Evolutionary conservation across 2,113 vertebrate genomes (phyloP), one percentile per base, ranked within the genome.

Genomic region (Notechis scutatus): DNA sequence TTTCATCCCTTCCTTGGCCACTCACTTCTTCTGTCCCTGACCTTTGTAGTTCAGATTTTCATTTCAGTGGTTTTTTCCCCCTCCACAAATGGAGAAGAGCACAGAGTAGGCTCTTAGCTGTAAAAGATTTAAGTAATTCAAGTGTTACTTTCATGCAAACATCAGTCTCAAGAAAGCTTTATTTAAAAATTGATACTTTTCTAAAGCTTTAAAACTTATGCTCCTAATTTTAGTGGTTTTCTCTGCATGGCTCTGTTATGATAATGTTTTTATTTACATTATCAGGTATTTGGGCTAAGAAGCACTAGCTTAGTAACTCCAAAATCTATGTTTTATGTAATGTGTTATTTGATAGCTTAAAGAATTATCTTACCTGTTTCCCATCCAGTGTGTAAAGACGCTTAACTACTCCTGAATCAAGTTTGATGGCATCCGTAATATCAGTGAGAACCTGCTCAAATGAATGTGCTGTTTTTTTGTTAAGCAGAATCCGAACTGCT

Each of bases 401-500:
- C 93, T 98, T 99, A 95, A 99, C 99, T 47, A 98, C 98, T 47
- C 99, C 99, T 0, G 98, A 99, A 97, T 99, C 99, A 95, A 99
- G 97, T 97, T 99, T 99, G 97, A 99, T 98, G 97, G 99, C 99
- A 2, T 99, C 99, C 0, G 99, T 99, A 95, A 99, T 98, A 95
- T 99, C 99, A 11, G 98, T 99, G 97, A 99, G 98, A 91, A 99
- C 99, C 95, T 99, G 99, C 94, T 99, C 99, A 92, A 99, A 99
- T 0, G 99, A 99, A 95, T 99, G 99, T 2, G 99, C 99, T 0
- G 99, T 99, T 95, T 99, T 99, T 98, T 99, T 99, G 98, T 99
- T 99, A 91, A 99, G 99, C 95, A 99, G 97, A 95, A 99, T 97
- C 74, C 99, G 97, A 52, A 99, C 98, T 3, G 99, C 99, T 91